Evolutionary conservation across 2,797 vertebrate species (phyloP), one percentile per base, ranked within the genome.

Genomic region (Chloroceryle inda): DNA sequence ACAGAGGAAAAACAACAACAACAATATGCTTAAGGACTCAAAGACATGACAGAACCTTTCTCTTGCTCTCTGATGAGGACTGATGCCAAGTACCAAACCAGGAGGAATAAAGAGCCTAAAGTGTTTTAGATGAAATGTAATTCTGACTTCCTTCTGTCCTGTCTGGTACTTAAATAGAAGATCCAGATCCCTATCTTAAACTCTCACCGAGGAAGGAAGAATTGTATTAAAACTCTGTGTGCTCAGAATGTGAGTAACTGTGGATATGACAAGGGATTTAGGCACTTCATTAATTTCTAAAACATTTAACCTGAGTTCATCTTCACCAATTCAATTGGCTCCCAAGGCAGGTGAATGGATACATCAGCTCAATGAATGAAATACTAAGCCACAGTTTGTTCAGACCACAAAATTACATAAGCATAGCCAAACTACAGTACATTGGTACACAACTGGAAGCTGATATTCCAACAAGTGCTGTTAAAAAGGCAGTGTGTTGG

Each of bases 221-320:
- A 66, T 38, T 72, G 49, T 8, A 13, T 90, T 83, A 83, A 74
- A 92, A 83, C 20, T 50, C 61, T 44, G 9, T 0, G 2, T 3
- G 2, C 88, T 59, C 26, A 63, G 40, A 83, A 21, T 6, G 15
- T 79, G 42, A 83, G 49, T 52, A 88, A 68, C 14, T 61, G 68
- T 27, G 56, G 89, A 89, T 94, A 96, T 77, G 69, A 94, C 69
- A 68, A 62, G 42, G 18, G 66, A 95, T 83, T 81, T 58, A 74
- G 73, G 79, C 59, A 92, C 95, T 89, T 94, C 44, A 88, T 95
- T 94, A 3, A 89, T 81, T 77, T 89, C 42, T 69, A 35, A 72
- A 83, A 49, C 3, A 35, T 68, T 85, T 45, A 69, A 56, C 35
- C 35, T 24, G 17, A 68, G 38, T 78, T 66, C 26, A 33, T 71